Percentiles rank a stretch among this genome's conserved stretches.
phyloP scores from a whole-genome alignment of 1,140 invertebrate genomes.

The Melitaea cinxia region DNA sequence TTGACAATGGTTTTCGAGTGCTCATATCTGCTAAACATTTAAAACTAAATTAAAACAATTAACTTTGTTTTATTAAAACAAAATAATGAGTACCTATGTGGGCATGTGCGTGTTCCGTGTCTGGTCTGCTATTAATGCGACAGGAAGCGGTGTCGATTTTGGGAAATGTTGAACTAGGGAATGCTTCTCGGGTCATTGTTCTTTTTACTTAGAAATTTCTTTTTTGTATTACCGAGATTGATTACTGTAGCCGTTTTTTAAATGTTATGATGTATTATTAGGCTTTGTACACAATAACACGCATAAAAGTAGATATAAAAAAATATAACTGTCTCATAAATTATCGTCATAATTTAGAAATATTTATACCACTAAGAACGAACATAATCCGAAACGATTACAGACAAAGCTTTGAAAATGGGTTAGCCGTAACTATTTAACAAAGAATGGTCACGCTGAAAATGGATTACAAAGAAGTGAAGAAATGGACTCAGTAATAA shows the following conservation, averaged over 20 bases:
- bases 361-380: constrained; percentile 1
- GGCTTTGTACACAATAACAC: background rate
- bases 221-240: constrained; percentile 59
- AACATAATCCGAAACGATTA: constrained; percentile 19
- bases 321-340: background rate
- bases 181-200: constrained; percentile 74
- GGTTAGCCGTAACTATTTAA: constrained; percentile 46
- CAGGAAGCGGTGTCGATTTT: constrained; percentile 75
- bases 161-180: constrained; percentile 68
- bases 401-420: constrained; percentile 53
- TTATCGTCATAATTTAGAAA: background rate
- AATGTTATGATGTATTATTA: background rate
- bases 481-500: constrained; percentile 46
- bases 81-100: constrained; percentile 27
- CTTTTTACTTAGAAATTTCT: constrained; percentile 55
- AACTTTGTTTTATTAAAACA: background rate
- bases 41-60: background rate
- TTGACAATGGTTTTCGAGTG: constrained; percentile 33
- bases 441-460: constrained; percentile 30
- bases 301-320: background rate
- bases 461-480: constrained; percentile 56
- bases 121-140: constrained; percentile 51
- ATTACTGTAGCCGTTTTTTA: constrained; percentile 33
- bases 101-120: constrained; percentile 50
- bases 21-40: constrained; percentile 1